These are phyloP conservation scores for Cryptoleucopteryx plumbea DNA, from an alignment of 2,113 vertebrate genomes.

Conservation along the genomic window DNA sequence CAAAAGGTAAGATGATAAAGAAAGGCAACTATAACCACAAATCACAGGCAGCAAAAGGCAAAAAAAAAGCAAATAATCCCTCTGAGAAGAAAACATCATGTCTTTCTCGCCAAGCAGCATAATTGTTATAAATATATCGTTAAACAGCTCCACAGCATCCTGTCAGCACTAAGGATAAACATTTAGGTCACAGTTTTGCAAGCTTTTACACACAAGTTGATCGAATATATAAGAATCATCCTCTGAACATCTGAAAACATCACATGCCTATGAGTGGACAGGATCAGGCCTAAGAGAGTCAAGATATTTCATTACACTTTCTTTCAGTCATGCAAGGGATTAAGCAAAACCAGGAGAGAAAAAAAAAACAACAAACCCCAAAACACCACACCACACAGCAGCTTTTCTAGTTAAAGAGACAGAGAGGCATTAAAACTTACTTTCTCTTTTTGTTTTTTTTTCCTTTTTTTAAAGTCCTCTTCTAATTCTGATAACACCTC, in stretches of 20 bases:
- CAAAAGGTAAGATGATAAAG: slow-evolving; percentile 25
- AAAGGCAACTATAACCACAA: not conserved
- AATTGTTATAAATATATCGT: slow-evolving; percentile 13
- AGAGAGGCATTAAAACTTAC: not conserved
- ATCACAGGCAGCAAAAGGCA: not conserved
- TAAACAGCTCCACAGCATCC: not conserved
- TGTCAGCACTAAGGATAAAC: not conserved
- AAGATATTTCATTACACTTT: not conserved
- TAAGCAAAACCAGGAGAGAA: not conserved
- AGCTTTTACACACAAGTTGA: not conserved
- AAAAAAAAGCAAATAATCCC: not conserved
- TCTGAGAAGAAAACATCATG: not conserved
- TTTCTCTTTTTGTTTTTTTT: too few relatives aligned
- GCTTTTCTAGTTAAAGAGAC: not conserved
- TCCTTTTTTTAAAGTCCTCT: not conserved
- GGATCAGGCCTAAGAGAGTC: not conserved
- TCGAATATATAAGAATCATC: not conserved
- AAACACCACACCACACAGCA: not conserved
- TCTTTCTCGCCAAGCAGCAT: not conserved
- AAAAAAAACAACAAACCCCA: not conserved
- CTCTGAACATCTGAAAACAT: not conserved
- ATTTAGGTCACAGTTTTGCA: slow-evolving; percentile 1
- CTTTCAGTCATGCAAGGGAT: not conserved
- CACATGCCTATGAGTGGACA: not conserved
- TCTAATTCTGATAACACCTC: not conserved